phyloP scores from a whole-genome alignment of 2,113 vertebrate species.

The Ariopsis seemanni region DNA sequence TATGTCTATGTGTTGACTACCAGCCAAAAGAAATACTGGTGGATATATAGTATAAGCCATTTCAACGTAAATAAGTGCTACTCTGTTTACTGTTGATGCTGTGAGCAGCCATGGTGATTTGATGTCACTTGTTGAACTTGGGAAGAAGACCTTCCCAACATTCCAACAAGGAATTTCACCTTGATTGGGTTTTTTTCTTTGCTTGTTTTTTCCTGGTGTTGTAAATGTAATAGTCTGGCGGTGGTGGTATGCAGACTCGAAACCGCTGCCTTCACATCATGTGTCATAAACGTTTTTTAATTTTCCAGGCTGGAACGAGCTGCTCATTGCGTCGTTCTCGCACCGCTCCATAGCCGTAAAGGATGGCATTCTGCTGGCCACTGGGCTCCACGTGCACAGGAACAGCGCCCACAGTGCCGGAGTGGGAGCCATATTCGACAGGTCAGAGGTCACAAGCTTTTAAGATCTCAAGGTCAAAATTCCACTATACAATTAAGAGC shows the following conservation, averaged over 20 bases:
- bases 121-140: background rate
- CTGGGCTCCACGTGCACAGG: constrained; percentile 93
- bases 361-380: constrained; percentile 94
- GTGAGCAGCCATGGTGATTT: background rate
- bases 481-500: background rate
- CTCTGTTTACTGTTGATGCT: background rate
- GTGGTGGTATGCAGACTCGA: background rate
- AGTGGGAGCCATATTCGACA: constrained; percentile 98
- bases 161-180: background rate
- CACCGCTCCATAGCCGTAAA: constrained; percentile 96
- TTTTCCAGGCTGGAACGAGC: constrained; percentile 92
- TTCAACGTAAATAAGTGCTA: background rate
- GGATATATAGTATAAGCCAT: no score
- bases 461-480: background rate
- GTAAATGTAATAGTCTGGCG: background rate
- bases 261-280: background rate
- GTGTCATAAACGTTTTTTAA: constrained; percentile 4
- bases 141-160: background rate
- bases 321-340: constrained; percentile 97
- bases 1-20: no score
- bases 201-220: background rate
- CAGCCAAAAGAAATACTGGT: no score
- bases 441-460: constrained; percentile 67
- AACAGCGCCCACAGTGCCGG: constrained; percentile 97
- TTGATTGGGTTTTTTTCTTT: background rate